These are phyloP conservation scores for Arbacia lixula DNA, from an alignment of 53 echinoderm and acorn worm species.

Conservation along the genomic window DNA sequence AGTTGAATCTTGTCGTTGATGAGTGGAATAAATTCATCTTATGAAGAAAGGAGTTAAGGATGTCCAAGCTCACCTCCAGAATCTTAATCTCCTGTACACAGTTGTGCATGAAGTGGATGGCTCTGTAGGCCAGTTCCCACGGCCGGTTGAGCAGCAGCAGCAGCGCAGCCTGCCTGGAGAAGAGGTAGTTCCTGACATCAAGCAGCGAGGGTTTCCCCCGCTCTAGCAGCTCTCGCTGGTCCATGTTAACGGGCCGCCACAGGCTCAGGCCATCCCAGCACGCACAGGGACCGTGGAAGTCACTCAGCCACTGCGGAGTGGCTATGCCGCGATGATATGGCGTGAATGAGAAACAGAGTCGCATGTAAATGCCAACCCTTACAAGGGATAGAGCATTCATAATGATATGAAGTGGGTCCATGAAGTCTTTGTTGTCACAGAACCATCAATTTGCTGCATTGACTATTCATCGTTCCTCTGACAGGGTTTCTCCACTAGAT, in stretches of 20 bases:
- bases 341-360: too few relatives aligned
- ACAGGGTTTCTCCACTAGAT: too few relatives aligned
- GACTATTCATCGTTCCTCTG: too few relatives aligned
- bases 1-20: not conserved
- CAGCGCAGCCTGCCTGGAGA: constrained; percentile 89
- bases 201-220: constrained; percentile 82
- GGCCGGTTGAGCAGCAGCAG: constrained; percentile 80
- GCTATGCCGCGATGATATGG: not conserved
- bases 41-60: too few relatives aligned
- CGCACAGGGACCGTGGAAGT: constrained; percentile 73
- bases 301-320: constrained; percentile 72
- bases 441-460: too few relatives aligned
- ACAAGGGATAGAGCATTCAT: too few relatives aligned
- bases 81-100: constrained; percentile 90
- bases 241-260: constrained; percentile 69
- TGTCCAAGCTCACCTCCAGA: constrained; percentile 76
- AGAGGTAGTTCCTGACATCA: constrained; percentile 97
- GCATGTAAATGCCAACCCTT: too few relatives aligned
- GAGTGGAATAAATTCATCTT: not conserved
- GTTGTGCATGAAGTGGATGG: constrained; percentile 89
- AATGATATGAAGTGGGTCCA: too few relatives aligned
- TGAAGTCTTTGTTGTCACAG: too few relatives aligned
- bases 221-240: constrained; percentile 65
- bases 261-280: constrained; percentile 98
- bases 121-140: constrained; percentile 82